Evolutionary conservation across 2,888 invertebrate species (phyloP).

Genomic region (Gymnosoma rotundatum): DNA sequence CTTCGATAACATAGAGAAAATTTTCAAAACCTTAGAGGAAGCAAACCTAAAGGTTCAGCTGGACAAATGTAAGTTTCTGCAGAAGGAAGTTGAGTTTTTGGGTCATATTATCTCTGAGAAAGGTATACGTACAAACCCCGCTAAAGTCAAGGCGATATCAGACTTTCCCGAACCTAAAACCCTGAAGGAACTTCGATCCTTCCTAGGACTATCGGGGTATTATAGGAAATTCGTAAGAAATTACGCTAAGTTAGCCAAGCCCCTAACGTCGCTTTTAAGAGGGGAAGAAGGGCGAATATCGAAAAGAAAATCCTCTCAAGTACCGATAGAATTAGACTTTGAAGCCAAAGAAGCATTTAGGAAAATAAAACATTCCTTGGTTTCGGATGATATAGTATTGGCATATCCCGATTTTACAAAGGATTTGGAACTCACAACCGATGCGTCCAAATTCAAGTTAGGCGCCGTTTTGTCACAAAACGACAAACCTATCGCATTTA

Average conservation of each 20-base stretch:
- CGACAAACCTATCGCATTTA: slow-evolving; percentile 38
- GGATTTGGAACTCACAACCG: background rate
- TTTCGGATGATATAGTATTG: background rate
- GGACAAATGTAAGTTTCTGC: background rate
- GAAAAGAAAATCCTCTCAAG: slow-evolving; percentile 15
- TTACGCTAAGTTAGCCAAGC: slow-evolving; percentile 45
- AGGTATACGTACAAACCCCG: slow-evolving; percentile 30
- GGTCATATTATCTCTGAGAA: slow-evolving; percentile 21
- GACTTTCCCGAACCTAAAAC: slow-evolving; percentile 45
- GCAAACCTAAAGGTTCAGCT: too few relatives aligned
- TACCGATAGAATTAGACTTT: too few relatives aligned
- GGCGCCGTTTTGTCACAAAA: slow-evolving; percentile 15
- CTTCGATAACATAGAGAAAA: background rate
- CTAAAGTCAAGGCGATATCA: slow-evolving; percentile 53
- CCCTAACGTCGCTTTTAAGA: slow-evolving; percentile 21
- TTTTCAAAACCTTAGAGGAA: background rate
- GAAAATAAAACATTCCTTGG: background rate
- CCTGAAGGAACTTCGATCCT: slow-evolving; percentile 62
- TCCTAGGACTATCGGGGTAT: slow-evolving; percentile 62
- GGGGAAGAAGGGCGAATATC: slow-evolving; percentile 40
- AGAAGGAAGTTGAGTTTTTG: slow-evolving; percentile 33
- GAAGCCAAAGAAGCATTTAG: background rate
- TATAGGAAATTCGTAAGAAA: slow-evolving; percentile 34
- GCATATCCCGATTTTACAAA: slow-evolving; percentile 21
- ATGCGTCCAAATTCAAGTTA: background rate